Evolutionary conservation across 2,888 invertebrate genomes (phyloP).

Genomic region (Pristionchus entomophagus): DNA sequence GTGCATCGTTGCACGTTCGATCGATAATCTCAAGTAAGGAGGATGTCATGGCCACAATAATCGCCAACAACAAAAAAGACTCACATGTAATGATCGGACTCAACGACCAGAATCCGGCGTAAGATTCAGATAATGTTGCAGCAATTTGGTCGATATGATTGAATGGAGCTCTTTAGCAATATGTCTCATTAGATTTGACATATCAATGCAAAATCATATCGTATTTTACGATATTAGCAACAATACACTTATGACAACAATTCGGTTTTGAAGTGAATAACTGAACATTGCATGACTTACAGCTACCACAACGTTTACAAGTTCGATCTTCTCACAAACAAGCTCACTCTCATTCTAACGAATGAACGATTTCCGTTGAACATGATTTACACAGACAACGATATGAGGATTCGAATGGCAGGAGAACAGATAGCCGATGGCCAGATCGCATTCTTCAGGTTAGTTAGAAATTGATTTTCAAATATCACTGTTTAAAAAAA

Average conservation of each 20-base stretch:
- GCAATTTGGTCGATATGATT: not conserved
- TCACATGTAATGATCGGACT: not conserved
- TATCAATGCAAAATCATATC: not conserved
- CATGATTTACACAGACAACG: slow-evolving; percentile 67
- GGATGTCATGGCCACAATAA: not conserved
- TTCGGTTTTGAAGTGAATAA: not conserved
- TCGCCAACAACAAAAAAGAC: not conserved
- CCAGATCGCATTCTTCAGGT: slow-evolving; percentile 58
- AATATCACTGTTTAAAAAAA: no score
- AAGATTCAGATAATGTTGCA: not conserved
- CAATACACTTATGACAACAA: not conserved
- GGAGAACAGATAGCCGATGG: slow-evolving; percentile 68
- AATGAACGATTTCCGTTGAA: slow-evolving; percentile 67
- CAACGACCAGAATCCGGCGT: not conserved
- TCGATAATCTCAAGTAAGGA: not conserved
- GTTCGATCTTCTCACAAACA: slow-evolving; percentile 67
- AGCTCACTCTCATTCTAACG: slow-evolving; percentile 60
- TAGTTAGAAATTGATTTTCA: not conserved
- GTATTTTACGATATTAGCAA: not conserved
- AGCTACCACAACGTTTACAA: slow-evolving; percentile 71
- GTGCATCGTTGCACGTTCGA: not conserved
- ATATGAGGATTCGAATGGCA: slow-evolving; percentile 67
- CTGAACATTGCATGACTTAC: not conserved
- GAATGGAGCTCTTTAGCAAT: not conserved
- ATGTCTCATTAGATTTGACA: not conserved